A percentile compares a stretch with the other conserved stretches of the same genome.
These are phyloP conservation scores for Drosophila subsilvestris DNA, from an alignment of 2,888 invertebrate species.

Conservation along the genomic window DNA sequence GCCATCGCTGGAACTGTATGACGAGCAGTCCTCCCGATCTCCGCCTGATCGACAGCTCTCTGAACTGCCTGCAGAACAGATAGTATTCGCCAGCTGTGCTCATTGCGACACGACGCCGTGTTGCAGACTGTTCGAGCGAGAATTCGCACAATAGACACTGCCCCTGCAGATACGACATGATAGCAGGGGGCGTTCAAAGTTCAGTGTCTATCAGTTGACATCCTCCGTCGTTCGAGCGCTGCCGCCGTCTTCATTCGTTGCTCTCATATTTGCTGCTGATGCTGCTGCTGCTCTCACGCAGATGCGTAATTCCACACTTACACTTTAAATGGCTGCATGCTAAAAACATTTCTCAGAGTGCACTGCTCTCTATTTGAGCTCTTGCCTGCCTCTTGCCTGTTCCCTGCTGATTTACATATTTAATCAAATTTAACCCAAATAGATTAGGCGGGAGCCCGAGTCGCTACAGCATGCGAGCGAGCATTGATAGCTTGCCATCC, in stretches of 20 bases:
- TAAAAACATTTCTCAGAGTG: background rate
- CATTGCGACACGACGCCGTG: conserved; percentile 7
- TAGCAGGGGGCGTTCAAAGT: background rate
- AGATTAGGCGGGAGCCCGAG: background rate
- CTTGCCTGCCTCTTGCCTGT: background rate
- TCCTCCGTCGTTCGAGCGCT: background rate
- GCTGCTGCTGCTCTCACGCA: background rate
- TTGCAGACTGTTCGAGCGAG: background rate
- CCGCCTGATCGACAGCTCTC: conserved; percentile 69
- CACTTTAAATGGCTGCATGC: background rate
- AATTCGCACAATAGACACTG: background rate
- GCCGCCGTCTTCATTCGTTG: too few relatives aligned
- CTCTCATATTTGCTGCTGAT: too few relatives aligned
- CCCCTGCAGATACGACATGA: background rate
- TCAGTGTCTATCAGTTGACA: background rate
- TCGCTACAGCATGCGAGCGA: background rate
- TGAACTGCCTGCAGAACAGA: conserved; percentile 39
- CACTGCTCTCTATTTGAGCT: background rate
- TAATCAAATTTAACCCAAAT: background rate
- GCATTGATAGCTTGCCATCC: background rate
- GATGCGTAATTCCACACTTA: background rate
- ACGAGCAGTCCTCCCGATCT: conserved; percentile 85
- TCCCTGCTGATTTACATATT: background rate
- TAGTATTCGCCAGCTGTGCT: conserved; percentile 9
- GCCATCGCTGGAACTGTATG: conserved; percentile 90